phyloP scores from a whole-genome alignment of 2,797 vertebrate genomes.

The Enteromius fasciolatus region DNA sequence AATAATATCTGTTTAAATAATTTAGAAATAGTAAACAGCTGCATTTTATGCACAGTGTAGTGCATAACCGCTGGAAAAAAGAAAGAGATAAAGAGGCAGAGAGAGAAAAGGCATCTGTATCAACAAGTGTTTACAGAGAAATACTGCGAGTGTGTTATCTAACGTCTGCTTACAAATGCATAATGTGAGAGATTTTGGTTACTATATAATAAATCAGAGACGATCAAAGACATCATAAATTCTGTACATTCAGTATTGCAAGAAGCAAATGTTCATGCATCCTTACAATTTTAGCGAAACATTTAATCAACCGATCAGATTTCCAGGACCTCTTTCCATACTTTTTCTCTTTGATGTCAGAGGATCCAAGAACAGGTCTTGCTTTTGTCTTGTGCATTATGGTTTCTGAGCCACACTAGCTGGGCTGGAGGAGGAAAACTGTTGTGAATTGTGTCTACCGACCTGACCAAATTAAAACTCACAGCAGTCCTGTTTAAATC shows the following conservation, averaged over 20 bases:
- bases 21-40: not conserved
- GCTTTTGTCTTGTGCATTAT: not conserved
- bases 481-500: slow-evolving; percentile 43
- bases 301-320: not conserved
- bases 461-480: slow-evolving; percentile 8
- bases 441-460: not conserved
- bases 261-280: not conserved
- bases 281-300: not conserved
- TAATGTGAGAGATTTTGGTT: no score
- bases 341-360: not conserved
- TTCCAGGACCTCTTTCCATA: not conserved
- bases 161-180: not conserved
- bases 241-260: not conserved
- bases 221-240: not conserved
- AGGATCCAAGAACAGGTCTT: not conserved
- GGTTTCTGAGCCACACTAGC: not conserved
- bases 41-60: not conserved
- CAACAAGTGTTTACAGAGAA: slow-evolving; percentile 15
- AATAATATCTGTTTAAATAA: not conserved
- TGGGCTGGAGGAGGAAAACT: not conserved
- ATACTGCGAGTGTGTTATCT: not conserved
- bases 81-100: not conserved
- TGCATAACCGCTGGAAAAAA: not conserved
- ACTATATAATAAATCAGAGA: not conserved
- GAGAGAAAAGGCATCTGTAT: not conserved